Evolutionary conservation across 1,140 invertebrate species (phyloP).

Genomic region (Cyclina sinensis): DNA sequence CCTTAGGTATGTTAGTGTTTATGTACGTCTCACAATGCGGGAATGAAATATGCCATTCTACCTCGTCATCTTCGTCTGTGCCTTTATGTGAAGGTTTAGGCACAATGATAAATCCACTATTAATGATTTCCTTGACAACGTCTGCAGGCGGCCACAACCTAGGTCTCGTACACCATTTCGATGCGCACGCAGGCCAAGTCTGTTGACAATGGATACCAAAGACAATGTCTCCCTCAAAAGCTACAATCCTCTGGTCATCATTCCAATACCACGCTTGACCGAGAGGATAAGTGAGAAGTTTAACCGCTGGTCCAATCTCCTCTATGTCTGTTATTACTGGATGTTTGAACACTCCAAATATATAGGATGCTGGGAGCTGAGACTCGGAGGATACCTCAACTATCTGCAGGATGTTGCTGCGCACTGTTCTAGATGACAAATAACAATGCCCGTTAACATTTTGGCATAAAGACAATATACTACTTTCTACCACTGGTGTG

Average conservation of each 20-base stretch:
- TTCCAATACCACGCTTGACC: conserved; percentile 29
- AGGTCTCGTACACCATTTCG: background rate
- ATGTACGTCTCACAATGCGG: conserved; percentile 4
- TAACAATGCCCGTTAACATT: background rate
- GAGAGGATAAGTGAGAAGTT: background rate
- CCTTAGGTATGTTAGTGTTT: conserved; percentile 2
- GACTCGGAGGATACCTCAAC: background rate
- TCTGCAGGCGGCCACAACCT: background rate
- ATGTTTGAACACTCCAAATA: conserved; percentile 13
- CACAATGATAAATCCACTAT: conserved; percentile 6
- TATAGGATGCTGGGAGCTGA: background rate
- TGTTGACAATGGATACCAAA: conserved; percentile 3
- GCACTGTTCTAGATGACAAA: background rate
- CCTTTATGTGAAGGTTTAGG: conserved; percentile 14
- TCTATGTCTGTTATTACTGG: background rate
- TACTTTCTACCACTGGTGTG: background rate
- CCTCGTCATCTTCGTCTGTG: background rate
- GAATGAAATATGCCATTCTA: conserved; percentile 22
- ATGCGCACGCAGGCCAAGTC: background rate
- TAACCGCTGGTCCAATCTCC: background rate
- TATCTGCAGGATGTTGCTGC: background rate
- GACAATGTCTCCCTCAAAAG: conserved; percentile 17
- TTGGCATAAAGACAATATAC: background rate
- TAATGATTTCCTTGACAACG: background rate
- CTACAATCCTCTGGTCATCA: background rate